These are phyloP conservation scores for Drosophila funebris DNA, from an alignment of 1,140 invertebrate species.

Conservation along the genomic window DNA sequence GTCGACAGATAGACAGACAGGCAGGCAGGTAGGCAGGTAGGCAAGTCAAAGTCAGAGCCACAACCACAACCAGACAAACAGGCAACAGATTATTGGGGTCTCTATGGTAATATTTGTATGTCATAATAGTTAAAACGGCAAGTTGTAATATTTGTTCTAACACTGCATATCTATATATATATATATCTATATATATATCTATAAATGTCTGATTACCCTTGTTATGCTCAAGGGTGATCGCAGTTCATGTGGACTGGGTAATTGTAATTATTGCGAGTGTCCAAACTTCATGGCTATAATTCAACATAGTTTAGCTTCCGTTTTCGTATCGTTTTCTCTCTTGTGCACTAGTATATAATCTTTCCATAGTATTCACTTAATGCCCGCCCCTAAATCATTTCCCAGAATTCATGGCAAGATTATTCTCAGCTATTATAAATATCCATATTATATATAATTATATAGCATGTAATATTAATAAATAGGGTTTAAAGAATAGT, in stretches of 20 bases:
- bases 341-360: neutral
- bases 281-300: neutral
- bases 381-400: neutral
- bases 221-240: constrained; percentile 56
- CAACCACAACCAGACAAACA: neutral
- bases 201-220: constrained; percentile 57
- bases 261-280: constrained; percentile 9
- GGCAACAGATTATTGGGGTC: constrained; percentile 21
- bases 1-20: constrained; percentile 1
- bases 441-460: neutral
- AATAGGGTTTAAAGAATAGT: neutral
- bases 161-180: neutral
- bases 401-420: neutral
- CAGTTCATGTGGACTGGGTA: constrained; percentile 13
- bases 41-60: constrained; percentile 22
- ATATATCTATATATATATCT: neutral
- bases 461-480: neutral
- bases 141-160: constrained; percentile 39
- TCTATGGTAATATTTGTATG: constrained; percentile 22
- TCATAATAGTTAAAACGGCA: constrained; percentile 35
- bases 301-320: neutral
- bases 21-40: constrained; percentile 3
- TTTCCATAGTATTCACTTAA: neutral
- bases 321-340: neutral
- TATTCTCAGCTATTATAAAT: neutral